These are phyloP conservation scores for Eremophila alpestris DNA, from an alignment of 2,797 vertebrate genomes.

Conservation along the genomic window DNA sequence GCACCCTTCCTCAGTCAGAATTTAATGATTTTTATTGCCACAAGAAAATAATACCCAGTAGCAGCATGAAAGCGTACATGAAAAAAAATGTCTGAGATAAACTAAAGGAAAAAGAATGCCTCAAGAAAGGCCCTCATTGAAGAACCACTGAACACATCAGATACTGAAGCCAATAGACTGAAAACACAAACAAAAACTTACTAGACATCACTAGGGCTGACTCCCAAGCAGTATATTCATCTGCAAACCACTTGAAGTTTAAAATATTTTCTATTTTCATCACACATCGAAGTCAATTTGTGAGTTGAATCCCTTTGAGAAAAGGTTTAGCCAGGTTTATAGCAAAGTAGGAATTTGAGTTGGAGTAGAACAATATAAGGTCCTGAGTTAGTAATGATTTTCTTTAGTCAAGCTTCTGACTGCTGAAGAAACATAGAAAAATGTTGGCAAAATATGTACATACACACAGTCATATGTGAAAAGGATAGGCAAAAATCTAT, in stretches of 20 bases:
- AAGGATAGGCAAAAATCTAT: neutral
- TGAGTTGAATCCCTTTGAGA: neutral
- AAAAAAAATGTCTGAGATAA: constrained; percentile 1
- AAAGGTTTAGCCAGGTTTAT: neutral
- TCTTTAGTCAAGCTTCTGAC: constrained; percentile 13
- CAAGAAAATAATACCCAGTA: constrained; percentile 14
- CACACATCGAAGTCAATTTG: neutral
- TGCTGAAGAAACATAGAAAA: constrained; percentile 17
- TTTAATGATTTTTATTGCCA: constrained; percentile 23
- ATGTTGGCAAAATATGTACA: neutral
- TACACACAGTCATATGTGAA: neutral
- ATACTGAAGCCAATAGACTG: constrained; percentile 3
- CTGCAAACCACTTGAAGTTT: neutral
- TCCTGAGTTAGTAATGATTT: neutral
- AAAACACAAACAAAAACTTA: neutral
- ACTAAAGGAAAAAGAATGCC: neutral
- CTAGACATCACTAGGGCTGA: neutral
- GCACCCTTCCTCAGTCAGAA: neutral
- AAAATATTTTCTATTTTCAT: constrained; percentile 15
- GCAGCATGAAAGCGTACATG: neutral
- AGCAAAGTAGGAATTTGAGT: neutral
- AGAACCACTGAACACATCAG: neutral
- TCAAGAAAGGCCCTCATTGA: constrained; percentile 44
- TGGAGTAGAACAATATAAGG: neutral
- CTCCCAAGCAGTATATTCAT: neutral